A percentile compares a stretch with the other conserved stretches of the same genome.
phyloP scores from a whole-genome alignment of 2,113 vertebrate genomes.

The Callospermophilus lateralis region DNA sequence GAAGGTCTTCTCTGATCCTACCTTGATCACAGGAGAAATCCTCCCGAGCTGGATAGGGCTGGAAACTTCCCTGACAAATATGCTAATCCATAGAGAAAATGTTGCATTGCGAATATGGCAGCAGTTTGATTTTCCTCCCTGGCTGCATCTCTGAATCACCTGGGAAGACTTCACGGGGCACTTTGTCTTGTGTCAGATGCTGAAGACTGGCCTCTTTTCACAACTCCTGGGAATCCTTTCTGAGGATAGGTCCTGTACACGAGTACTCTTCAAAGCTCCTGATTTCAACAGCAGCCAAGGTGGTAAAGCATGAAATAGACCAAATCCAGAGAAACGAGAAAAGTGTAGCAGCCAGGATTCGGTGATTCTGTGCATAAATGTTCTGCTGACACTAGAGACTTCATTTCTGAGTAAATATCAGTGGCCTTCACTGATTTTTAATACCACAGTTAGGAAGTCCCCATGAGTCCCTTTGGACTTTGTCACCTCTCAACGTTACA shows the following conservation, averaged over 20 bases:
- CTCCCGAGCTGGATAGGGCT: accelerated
- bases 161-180: too few relatives aligned
- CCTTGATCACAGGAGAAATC: not conserved
- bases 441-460: not conserved
- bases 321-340: accelerated
- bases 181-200: not conserved
- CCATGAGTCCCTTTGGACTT: not conserved
- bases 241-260: accelerated
- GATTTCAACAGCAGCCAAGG: not conserved
- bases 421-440: not conserved
- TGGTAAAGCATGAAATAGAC: accelerated
- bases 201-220: not conserved
- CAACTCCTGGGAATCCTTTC: too few relatives aligned
- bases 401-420: not conserved
- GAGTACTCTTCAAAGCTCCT: not conserved
- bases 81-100: not conserved
- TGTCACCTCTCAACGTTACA: not conserved
- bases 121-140: accelerated
- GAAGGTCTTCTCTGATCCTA: not conserved
- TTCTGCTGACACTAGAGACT: accelerated
- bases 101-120: not conserved
- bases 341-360: not conserved
- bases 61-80: not conserved
- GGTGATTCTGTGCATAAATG: accelerated
- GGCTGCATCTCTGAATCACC: accelerated